Evolutionary conservation across 2,888 invertebrate genomes (phyloP).

Genomic region (Timandra comae): DNA sequence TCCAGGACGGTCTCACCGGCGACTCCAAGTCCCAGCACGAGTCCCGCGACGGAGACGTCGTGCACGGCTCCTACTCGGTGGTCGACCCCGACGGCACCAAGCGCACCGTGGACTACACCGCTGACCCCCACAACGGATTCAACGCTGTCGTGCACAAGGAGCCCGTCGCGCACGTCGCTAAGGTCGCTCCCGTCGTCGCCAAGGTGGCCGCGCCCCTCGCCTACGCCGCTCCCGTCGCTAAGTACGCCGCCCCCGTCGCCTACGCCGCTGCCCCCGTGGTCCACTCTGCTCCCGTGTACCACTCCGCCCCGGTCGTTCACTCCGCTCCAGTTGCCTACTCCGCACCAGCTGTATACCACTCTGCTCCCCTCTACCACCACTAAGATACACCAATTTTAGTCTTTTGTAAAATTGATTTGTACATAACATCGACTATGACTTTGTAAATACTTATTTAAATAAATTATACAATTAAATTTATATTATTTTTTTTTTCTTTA

Average conservation of each 20-base stretch:
- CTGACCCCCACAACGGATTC: slow-evolving; percentile 66
- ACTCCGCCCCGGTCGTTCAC: slow-evolving; percentile 47
- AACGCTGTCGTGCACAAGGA: slow-evolving; percentile 68
- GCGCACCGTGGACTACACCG: slow-evolving; percentile 69
- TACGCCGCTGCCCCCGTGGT: slow-evolving; percentile 40
- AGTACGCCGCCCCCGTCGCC: slow-evolving; percentile 35
- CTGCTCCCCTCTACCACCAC: slow-evolving; percentile 56
- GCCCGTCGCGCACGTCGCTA: slow-evolving; percentile 45
- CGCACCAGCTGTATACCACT: slow-evolving; percentile 28
- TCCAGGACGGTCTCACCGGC: slow-evolving; percentile 52
- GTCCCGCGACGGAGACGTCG: slow-evolving; percentile 62
- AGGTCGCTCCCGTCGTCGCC: slow-evolving; percentile 35
- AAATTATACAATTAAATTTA: too few relatives aligned
- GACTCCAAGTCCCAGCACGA: slow-evolving; percentile 70
- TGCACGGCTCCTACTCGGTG: slow-evolving; percentile 67
- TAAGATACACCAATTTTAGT: slow-evolving; percentile 23
- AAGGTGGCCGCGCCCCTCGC: slow-evolving; percentile 35
- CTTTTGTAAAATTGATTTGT: too few relatives aligned
- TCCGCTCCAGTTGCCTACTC: too few relatives aligned
- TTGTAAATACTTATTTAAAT: too few relatives aligned
- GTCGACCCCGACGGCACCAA: slow-evolving; percentile 66
- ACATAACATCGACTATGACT: too few relatives aligned
- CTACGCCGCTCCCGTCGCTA: slow-evolving; percentile 34
- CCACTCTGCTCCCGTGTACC: slow-evolving; percentile 39
- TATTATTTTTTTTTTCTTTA: too few relatives aligned